Evolutionary conservation across 2,888 invertebrate species (phyloP).

Genomic region (Poecilus cupreus): DNA sequence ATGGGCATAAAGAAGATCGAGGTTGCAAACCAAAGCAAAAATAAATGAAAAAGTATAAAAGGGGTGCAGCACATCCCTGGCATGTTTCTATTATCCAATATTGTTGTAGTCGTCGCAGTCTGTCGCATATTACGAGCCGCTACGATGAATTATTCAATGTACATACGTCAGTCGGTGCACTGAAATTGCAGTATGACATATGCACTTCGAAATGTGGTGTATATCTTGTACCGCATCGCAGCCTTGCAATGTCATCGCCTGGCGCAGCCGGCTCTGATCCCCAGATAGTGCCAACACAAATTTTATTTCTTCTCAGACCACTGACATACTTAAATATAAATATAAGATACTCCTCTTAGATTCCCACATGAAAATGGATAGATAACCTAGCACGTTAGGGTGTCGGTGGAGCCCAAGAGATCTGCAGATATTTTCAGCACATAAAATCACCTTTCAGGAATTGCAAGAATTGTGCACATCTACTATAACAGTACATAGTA

Average conservation of each 20-base stretch:
- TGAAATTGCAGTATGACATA: constrained; percentile 58
- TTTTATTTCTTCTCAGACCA: background rate
- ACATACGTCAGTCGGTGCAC: constrained; percentile 53
- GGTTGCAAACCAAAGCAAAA: constrained; percentile 2
- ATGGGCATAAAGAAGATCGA: background rate
- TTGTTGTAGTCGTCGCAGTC: constrained; percentile 53
- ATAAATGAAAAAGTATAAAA: background rate
- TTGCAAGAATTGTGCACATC: too few species aligned
- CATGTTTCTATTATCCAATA: constrained; percentile 56
- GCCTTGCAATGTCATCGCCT: constrained; percentile 39
- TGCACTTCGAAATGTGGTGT: constrained; percentile 56
- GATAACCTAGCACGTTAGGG: too few species aligned
- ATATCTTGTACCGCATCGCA: constrained; percentile 21
- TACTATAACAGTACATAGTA: too few species aligned
- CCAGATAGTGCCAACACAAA: background rate
- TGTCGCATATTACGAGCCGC: constrained; percentile 55
- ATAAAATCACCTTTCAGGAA: too few species aligned
- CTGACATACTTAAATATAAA: constrained; percentile 1
- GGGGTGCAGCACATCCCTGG: constrained; percentile 8
- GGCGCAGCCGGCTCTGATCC: background rate
- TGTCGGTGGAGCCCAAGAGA: too few species aligned
- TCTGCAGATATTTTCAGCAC: too few species aligned
- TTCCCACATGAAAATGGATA: too few species aligned
- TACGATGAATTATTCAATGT: constrained; percentile 59
- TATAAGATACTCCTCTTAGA: background rate